Evolutionary conservation across 2,888 invertebrate genomes (phyloP).

Genomic region (Drosophila trichaetosa): DNA sequence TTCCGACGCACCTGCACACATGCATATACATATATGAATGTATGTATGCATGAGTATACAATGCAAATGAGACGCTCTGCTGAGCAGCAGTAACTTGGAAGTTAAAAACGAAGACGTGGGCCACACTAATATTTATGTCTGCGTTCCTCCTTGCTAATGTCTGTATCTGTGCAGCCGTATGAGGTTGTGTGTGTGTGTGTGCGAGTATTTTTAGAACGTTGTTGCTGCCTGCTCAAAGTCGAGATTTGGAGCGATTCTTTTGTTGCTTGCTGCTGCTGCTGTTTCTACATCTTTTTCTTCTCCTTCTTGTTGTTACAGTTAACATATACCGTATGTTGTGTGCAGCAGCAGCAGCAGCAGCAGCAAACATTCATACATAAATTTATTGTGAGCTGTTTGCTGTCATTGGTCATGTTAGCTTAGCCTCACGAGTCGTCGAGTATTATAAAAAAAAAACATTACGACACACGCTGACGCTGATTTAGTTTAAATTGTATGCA

Average conservation of each 20-base stretch:
- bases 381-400: conserved; percentile 38
- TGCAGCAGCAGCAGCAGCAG: not conserved
- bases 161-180: conserved; percentile 48
- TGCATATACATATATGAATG: not conserved
- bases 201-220: conserved; percentile 57
- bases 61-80: conserved; percentile 68
- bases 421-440: conserved; percentile 4
- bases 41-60: conserved; percentile 12
- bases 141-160: conserved; percentile 27
- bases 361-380: conserved; percentile 19
- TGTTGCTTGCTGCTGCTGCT: conserved; percentile 28
- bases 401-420: conserved; percentile 11
- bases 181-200: conserved; percentile 20
- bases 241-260: conserved; percentile 56
- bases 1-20: conserved; percentile 40
- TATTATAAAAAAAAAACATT: conserved; percentile 54
- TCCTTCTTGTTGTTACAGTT: conserved; percentile 58
- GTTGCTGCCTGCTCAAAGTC: conserved; percentile 28
- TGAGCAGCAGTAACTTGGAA: conserved; percentile 43
- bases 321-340: conserved; percentile 72
- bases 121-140: conserved; percentile 51
- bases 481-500: conserved; percentile 50
- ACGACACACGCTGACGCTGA: conserved; percentile 46
- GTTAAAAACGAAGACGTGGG: conserved; percentile 48
- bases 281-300: conserved; percentile 19